Conservation (phyloP, 2,797 vertebrate species). For the Pangasius mekongensis region DNA sequence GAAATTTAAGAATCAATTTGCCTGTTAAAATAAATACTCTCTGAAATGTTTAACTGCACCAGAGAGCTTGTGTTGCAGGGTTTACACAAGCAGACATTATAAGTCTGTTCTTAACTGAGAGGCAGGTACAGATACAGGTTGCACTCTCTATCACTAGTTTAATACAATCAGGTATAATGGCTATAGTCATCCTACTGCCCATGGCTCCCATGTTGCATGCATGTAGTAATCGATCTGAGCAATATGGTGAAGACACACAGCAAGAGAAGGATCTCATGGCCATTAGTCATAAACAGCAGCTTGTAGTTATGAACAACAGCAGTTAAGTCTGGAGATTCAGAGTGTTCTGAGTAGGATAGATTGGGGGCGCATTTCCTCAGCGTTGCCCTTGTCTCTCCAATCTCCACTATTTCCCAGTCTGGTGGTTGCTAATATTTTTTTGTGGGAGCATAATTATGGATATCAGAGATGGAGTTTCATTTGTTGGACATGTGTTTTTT, state of each 20-base stretch:
- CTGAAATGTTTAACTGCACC: conserved; percentile 68
- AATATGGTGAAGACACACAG: conserved; percentile 37
- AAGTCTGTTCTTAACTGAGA: conserved; percentile 38
- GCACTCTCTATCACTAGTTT: conserved; percentile 29
- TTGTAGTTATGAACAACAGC: conserved; percentile 47
- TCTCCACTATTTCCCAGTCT: conserved; percentile 24
- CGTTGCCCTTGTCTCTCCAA: conserved; percentile 24
- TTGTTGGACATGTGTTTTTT: conserved; percentile 36
- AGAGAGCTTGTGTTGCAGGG: conserved; percentile 64
- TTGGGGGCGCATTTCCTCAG: background rate
- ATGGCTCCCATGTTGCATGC: conserved; percentile 1
- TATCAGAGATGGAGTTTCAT: conserved; percentile 14
- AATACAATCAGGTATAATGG: conserved; percentile 31
- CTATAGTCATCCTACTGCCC: conserved; percentile 15
- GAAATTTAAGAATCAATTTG: conserved; percentile 72
- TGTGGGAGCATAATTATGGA: background rate
- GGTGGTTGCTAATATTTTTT: conserved; percentile 16
- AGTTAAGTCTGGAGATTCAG: conserved; percentile 52
- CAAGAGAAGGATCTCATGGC: conserved; percentile 1
- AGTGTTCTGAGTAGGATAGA: conserved; percentile 31
- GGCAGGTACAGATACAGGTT: conserved; percentile 28
- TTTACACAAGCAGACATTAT: conserved; percentile 64
- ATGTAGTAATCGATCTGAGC: conserved; percentile 24
- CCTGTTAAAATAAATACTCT: conserved; percentile 78
- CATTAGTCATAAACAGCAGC: background rate